Evolutionary conservation across 2,113 vertebrate species (phyloP), one percentile per base, ranked within the genome.

Genomic region (Gorsachius goisagi): DNA sequence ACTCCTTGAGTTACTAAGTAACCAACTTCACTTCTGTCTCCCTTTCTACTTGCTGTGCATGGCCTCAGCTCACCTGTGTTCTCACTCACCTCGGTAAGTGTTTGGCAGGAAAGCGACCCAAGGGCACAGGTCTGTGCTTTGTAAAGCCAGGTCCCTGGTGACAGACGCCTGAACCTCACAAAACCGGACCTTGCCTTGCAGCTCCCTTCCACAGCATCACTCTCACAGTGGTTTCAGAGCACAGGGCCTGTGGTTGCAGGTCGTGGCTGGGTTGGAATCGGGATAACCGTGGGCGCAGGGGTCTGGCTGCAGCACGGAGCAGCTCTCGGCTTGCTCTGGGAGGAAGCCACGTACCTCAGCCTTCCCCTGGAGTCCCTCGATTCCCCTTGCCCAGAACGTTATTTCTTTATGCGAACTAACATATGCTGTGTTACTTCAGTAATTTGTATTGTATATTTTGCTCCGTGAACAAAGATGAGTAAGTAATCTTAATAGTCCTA

Each of bases 241-340:
- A n/a, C 5, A 1, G 15, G 3, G 2, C 9, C 44, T 21, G 1
- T 0, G 2, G 32, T 2, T 11, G 17, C 7, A 32, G 41, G n/a
- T 58, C 5, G 2, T 8, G 81, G 33, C 26, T 1, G 56, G 16
- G 53, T 4, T 28, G 75, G 75, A 22, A 21, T 1, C 0, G 2
- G 88, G 59, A 17, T 67, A 9, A 21, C 53, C 6, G 26, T 30
- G 9, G 74, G 22, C 3, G 0, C 33, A 1, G 1, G 8, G 53
- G 22, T 8, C 35, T 23, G 30, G 1, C 18, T 0, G 26, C 8
- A 0, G 4, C 50, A 26, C 9, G 0, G 13, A 5, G 35, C 33
- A 21, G 39, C 88, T 28, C 76, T 22, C 45, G 5, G 59, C 91
- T 50, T 9, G 16, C 52, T 78, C 18, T 0, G 30, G 8, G 83